Evolutionary conservation across 2,888 invertebrate genomes (phyloP).

Genomic region (Eumacrocentrus americanus): DNA sequence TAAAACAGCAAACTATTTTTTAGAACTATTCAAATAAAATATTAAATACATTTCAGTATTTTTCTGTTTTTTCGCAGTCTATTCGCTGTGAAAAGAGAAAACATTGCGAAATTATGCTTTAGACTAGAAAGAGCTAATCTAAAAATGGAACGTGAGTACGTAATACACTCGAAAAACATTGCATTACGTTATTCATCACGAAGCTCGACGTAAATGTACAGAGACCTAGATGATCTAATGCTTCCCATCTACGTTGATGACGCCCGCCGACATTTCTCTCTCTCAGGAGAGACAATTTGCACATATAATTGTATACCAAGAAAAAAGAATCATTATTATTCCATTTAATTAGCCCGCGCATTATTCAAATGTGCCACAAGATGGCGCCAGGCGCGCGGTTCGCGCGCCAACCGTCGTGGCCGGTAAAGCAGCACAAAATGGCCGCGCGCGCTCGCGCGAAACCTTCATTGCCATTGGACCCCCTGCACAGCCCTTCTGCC

Average conservation of each 20-base stretch:
- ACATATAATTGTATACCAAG: not conserved
- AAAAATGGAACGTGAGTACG: conserved; percentile 29
- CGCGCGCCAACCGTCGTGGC: not conserved
- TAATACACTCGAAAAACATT: conserved; percentile 17
- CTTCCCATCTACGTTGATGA: conserved; percentile 4
- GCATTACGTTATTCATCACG: conserved; percentile 7
- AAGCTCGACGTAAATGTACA: conserved; percentile 7
- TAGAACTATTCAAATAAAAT: too few species aligned
- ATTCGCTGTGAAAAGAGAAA: not conserved
- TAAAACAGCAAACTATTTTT: too few species aligned
- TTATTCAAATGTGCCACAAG: not conserved
- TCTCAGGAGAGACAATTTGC: not conserved
- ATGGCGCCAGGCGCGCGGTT: not conserved
- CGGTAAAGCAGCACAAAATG: not conserved
- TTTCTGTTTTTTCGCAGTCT: too few species aligned
- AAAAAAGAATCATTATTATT: not conserved
- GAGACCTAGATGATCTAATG: conserved; percentile 15
- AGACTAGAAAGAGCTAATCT: too few species aligned
- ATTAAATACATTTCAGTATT: too few species aligned
- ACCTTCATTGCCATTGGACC: not conserved
- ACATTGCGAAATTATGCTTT: conserved; percentile 19
- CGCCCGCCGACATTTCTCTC: conserved; percentile 4
- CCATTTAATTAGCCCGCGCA: not conserved
- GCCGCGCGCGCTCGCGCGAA: too few species aligned
- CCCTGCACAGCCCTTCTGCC: not conserved